These are phyloP conservation scores for Eleginops maclovinus DNA, from an alignment of 2,113 vertebrate genomes.

Conservation along the genomic window DNA sequence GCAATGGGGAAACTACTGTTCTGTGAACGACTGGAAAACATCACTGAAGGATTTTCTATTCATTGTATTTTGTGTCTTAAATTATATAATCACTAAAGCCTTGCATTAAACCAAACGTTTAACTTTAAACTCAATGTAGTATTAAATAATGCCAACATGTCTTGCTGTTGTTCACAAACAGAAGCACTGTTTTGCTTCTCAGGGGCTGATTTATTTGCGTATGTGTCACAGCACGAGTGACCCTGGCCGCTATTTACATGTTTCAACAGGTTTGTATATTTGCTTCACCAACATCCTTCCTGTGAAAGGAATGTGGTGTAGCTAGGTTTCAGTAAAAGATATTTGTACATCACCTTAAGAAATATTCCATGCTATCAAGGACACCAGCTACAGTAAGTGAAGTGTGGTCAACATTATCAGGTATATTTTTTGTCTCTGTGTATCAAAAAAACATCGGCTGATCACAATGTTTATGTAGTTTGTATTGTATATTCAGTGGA, in stretches of 20 bases:
- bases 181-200: conserved; percentile 1
- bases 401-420: too few species aligned
- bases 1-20: not conserved
- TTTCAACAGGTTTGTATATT: conserved; percentile 53
- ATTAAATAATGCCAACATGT: not conserved
- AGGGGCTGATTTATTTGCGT: conserved; percentile 25
- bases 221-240: not conserved
- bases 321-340: not conserved
- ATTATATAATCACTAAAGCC: not conserved
- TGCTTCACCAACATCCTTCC: not conserved
- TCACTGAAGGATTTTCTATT: not conserved
- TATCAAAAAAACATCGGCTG: not conserved
- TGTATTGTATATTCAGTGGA: not conserved
- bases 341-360: not conserved
- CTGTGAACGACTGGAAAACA: not conserved
- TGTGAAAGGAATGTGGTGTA: not conserved
- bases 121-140: not conserved
- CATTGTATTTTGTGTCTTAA: conserved; percentile 1
- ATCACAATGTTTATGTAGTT: not conserved
- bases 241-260: conserved; percentile 46
- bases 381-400: not conserved
- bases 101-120: conserved; percentile 2
- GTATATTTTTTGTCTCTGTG: too few species aligned
- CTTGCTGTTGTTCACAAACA: not conserved
- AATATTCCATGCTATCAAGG: not conserved